These are phyloP conservation scores for Machimus rusticus DNA, from an alignment of 2,888 invertebrate genomes.

Conservation along the genomic window DNA sequence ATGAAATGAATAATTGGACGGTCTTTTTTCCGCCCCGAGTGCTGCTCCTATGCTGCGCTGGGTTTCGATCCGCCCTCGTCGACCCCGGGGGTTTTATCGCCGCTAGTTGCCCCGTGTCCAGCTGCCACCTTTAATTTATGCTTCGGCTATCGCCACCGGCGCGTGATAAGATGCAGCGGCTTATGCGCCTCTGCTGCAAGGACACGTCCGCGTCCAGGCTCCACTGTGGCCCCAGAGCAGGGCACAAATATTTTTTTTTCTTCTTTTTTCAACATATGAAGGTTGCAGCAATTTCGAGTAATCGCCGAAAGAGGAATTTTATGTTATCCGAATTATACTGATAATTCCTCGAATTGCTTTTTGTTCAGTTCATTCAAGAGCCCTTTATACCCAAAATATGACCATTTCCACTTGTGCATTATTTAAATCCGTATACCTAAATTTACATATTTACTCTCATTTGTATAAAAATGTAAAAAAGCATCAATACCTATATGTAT, in stretches of 20 bases:
- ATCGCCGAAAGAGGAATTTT: not conserved
- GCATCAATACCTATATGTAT: no score
- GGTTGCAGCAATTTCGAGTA: not conserved
- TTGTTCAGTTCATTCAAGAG: not conserved
- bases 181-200: not conserved
- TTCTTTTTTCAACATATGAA: not conserved
- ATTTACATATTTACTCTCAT: no score
- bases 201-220: not conserved
- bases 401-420: no score
- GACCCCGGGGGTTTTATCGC: not conserved
- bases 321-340: not conserved
- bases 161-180: not conserved
- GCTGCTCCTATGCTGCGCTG: not conserved
- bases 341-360: not conserved
- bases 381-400: not conserved
- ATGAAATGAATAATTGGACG: constrained; percentile 28
- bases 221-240: not conserved
- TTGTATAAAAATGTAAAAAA: no score
- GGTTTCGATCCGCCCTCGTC: not conserved
- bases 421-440: no score
- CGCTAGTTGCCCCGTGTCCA: not conserved
- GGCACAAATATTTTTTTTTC: not conserved
- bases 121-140: constrained; percentile 1
- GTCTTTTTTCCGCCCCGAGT: not conserved
- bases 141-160: not conserved